These are phyloP conservation scores for Gymnothorax javanicus DNA, from an alignment of 2,797 vertebrate genomes.

Conservation along the genomic window DNA sequence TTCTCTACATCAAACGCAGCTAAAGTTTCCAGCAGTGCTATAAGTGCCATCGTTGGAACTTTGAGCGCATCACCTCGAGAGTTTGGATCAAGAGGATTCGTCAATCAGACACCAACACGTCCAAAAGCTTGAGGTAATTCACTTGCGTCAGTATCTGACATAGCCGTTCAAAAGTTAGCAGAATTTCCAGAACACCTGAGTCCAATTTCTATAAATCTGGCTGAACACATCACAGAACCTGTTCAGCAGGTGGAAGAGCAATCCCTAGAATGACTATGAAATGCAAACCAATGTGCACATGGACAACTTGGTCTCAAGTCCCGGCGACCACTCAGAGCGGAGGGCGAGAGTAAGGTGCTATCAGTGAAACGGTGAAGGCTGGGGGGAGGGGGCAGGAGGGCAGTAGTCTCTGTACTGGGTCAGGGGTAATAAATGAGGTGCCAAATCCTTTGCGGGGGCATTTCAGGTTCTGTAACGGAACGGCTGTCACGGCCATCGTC, in stretches of 20 bases:
- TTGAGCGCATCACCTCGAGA: background rate
- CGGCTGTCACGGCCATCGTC: conserved; percentile 18
- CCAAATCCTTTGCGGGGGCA: conserved; percentile 23
- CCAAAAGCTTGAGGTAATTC: conserved; percentile 53
- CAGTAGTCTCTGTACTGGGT: conserved; percentile 33
- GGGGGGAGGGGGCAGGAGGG: conserved; percentile 33
- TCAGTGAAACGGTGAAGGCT: background rate
- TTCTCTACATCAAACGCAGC: background rate
- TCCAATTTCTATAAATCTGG: conserved; percentile 41
- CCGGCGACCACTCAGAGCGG: conserved; percentile 32
- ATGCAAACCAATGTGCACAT: background rate
- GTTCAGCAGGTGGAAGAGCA: background rate
- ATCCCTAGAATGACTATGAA: background rate
- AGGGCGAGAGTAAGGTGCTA: conserved; percentile 27
- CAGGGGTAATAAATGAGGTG: conserved; percentile 17
- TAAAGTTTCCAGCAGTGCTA: background rate
- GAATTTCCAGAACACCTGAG: conserved; percentile 39
- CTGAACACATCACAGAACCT: background rate
- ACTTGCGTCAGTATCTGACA: background rate
- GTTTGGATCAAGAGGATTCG: conserved; percentile 30
- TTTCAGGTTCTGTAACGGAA: conserved; percentile 18
- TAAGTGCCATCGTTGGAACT: background rate
- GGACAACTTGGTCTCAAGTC: conserved; percentile 39
- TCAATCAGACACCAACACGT: conserved; percentile 31
- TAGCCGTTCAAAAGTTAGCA: conserved; percentile 52